These are phyloP conservation scores for Propithecus deckenii DNA, from an alignment of 2,797 vertebrate genomes.

Conservation along the genomic window DNA sequence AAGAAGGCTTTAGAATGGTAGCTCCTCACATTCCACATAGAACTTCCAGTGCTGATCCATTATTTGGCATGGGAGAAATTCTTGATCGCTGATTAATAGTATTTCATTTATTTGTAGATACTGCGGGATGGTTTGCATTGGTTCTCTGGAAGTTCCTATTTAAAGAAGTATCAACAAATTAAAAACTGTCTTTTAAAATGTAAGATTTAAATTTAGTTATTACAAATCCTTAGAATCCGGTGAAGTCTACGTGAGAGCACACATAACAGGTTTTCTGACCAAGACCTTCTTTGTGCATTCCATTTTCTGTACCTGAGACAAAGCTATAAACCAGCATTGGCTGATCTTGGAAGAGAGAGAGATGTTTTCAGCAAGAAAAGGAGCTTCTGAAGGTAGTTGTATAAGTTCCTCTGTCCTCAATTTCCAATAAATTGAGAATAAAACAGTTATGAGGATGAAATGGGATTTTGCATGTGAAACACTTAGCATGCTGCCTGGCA, in stretches of 20 bases:
- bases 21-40: slow-evolving; percentile 81
- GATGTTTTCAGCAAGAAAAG: not conserved
- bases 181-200: slow-evolving; percentile 7
- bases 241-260: not conserved
- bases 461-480: not conserved
- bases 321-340: not conserved
- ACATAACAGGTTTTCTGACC: not conserved
- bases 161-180: slow-evolving; percentile 67
- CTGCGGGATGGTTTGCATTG: slow-evolving; percentile 53
- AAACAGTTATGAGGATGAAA: not conserved
- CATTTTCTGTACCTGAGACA: not conserved
- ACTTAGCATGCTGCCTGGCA: not conserved
- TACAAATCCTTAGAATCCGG: not conserved
- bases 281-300: not conserved
- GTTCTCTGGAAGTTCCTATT: slow-evolving; percentile 74
- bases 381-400: not conserved
- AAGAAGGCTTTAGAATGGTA: slow-evolving; percentile 78
- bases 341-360: not conserved
- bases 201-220: slow-evolving; percentile 19
- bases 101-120: slow-evolving; percentile 86
- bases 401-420: not conserved
- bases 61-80: slow-evolving; percentile 87
- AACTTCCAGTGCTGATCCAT: slow-evolving; percentile 90
- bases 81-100: slow-evolving; percentile 85
- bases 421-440: not conserved